Evolutionary conservation across 2,113 vertebrate genomes (phyloP).

Genomic region (Recurvirostra avosetta): DNA sequence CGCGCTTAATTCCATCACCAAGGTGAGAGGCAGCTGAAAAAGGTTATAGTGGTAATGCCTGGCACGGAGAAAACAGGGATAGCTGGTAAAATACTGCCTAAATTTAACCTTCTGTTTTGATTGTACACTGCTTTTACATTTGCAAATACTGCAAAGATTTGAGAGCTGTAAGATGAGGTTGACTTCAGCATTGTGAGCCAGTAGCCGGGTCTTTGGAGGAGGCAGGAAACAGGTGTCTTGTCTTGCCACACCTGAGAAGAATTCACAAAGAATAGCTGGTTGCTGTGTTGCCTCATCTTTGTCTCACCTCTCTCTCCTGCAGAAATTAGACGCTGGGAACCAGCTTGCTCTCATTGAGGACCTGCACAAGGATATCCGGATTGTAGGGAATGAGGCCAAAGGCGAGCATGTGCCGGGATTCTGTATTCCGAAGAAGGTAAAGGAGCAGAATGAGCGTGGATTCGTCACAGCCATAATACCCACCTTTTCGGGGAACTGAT

Average conservation of each 20-base stretch:
- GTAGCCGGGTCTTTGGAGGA: not conserved
- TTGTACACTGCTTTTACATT: not conserved
- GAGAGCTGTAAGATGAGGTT: not conserved
- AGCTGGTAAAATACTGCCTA: not conserved
- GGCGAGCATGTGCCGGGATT: slow-evolving; percentile 93
- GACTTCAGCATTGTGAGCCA: not conserved
- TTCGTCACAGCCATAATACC: not conserved
- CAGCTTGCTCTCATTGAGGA: slow-evolving; percentile 95
- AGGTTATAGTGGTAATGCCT: not conserved
- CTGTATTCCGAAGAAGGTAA: slow-evolving; percentile 97
- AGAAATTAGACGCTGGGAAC: slow-evolving; percentile 95
- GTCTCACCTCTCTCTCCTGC: not conserved
- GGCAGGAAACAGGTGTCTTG: not conserved
- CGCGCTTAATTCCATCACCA: slow-evolving; percentile 93
- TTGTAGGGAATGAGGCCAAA: slow-evolving; percentile 85
- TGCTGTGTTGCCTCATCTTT: not conserved
- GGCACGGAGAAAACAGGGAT: not conserved
- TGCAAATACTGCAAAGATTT: not conserved
- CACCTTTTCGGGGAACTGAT: not conserved
- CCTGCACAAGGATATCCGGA: slow-evolving; percentile 90
- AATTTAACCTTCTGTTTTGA: not conserved
- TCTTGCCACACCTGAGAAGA: not conserved
- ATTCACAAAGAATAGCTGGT: not conserved
- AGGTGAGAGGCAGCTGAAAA: slow-evolving; percentile 73
- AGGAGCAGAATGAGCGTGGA: not conserved